Conservation (phyloP, 1,140 invertebrate genomes). For the Eulimnadia texana region DNA sequence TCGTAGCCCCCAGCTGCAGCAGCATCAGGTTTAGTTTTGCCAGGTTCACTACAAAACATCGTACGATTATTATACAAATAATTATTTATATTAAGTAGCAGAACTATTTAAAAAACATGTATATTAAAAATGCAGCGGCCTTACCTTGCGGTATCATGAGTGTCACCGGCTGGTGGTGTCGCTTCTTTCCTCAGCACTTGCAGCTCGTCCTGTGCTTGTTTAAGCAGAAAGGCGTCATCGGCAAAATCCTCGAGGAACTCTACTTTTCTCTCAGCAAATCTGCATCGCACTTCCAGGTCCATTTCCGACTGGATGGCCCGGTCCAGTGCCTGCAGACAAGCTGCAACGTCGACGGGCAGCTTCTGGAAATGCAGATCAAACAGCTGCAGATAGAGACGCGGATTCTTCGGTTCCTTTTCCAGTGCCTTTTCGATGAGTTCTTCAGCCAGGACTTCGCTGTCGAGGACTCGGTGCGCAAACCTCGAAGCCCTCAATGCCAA, state of each 20-base stretch:
- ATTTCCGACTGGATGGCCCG: conserved; percentile 49
- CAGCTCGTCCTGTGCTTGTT: background rate
- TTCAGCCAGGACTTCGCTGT: conserved; percentile 30
- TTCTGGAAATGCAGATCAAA: conserved; percentile 74
- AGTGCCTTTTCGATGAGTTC: conserved; percentile 48
- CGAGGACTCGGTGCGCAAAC: conserved; percentile 18
- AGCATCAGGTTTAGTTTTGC: background rate
- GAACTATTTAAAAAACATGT: background rate
- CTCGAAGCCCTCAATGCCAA: conserved; percentile 18
- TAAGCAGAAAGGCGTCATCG: conserved; percentile 1
- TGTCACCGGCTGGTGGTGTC: background rate
- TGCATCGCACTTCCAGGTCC: conserved; percentile 57
- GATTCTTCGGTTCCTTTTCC: conserved; percentile 38
- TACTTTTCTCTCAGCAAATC: conserved; percentile 78
- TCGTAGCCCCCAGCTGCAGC: background rate
- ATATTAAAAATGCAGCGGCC: background rate
- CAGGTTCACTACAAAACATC: background rate
- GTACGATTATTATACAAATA: background rate
- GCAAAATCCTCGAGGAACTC: conserved; percentile 58
- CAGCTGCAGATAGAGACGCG: conserved; percentile 70
- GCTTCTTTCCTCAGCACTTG: background rate
- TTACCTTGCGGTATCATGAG: background rate
- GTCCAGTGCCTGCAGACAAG: conserved; percentile 58
- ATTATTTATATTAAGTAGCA: background rate
- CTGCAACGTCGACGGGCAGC: conserved; percentile 45